Base-by-base conservation (phyloP, 2,888 invertebrate genomes). In the Ichneumoninae sp. region DNA sequence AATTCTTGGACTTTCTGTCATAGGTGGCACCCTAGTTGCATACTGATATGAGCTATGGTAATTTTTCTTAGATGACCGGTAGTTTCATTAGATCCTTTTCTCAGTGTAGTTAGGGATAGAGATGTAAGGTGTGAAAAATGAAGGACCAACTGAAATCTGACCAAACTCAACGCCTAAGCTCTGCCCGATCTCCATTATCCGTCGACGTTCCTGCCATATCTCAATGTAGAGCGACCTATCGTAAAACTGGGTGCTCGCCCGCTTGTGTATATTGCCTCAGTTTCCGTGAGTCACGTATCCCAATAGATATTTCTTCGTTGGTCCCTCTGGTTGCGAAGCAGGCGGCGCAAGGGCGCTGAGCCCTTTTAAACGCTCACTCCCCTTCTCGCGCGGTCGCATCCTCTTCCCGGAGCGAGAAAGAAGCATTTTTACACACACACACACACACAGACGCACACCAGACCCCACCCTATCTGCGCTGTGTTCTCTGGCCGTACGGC, bases 351-450 rank as follows among this genome's bases (percentile, higher is more conserved):
- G 80, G 50, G 73, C 77, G 52, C 16, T 47, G 81, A 81, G 77
- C 83, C 83, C 83, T 84, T 47, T 47, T 69, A 52, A 81, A 81
- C 54, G 76, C 68, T 77, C 77, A 65, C 54, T 77, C 77, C 69
- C 81, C 57, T 47, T 60, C 63, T 70, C 65, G 63, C 50, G 2
- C 57, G 66, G 63, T 44, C 22, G 75, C 44, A 70, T 65, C 50
- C 66, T 80, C 69, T 65, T 40, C 19, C 16, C 63, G 30, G 52
- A 73, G 68, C 3, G 68, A 74, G 76, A 84, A 63, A 36, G 68
- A 73, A 30, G 22, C 50, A 26, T 73, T 73, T 68, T 68, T 16
- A 73, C 57, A 8, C 57, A 60, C 40, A 60, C 60, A 22, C 71
- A 16, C 50, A 19, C 40, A 33, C 60, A 63, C 63, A 36, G 13